A percentile compares a stretch with the other conserved stretches of the same genome.
phyloP scores from a whole-genome alignment of 2,888 invertebrate genomes.

The Cephus spinipes region DNA sequence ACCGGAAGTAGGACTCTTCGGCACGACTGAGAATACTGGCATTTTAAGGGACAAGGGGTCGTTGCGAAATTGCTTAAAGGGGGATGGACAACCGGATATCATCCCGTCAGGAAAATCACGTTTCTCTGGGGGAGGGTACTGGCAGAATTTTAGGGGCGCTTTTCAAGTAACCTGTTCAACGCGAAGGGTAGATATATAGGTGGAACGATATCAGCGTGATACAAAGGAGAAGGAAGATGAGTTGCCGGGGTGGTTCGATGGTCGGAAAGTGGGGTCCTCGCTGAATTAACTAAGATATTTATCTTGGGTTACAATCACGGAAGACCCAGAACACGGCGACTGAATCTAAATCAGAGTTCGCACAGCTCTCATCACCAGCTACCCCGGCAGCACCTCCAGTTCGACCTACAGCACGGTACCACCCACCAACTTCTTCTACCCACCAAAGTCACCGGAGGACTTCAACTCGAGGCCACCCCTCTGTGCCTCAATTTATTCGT shows the following conservation, averaged over 20 bases:
- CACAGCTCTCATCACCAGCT: background rate
- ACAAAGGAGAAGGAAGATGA: background rate
- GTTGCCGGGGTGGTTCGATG: background rate
- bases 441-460: background rate
- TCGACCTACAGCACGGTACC: background rate
- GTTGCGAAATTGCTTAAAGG: background rate
- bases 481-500: slow-evolving; percentile 8
- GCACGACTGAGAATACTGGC: background rate
- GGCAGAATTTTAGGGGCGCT: background rate
- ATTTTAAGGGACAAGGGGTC: background rate
- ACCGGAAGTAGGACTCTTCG: background rate
- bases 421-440: background rate
- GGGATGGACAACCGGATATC: background rate
- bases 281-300: slow-evolving; percentile 50
- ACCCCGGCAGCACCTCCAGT: background rate
- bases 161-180: background rate
- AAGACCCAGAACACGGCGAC: slow-evolving; percentile 27
- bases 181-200: background rate
- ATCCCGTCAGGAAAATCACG: background rate
- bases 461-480: background rate
- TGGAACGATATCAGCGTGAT: background rate
- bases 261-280: slow-evolving; percentile 20
- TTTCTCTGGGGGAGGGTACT: background rate
- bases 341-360: slow-evolving; percentile 27
- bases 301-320: slow-evolving; percentile 48